phyloP scores from a whole-genome alignment of 1,140 invertebrate species.

The Aricia agestis region DNA sequence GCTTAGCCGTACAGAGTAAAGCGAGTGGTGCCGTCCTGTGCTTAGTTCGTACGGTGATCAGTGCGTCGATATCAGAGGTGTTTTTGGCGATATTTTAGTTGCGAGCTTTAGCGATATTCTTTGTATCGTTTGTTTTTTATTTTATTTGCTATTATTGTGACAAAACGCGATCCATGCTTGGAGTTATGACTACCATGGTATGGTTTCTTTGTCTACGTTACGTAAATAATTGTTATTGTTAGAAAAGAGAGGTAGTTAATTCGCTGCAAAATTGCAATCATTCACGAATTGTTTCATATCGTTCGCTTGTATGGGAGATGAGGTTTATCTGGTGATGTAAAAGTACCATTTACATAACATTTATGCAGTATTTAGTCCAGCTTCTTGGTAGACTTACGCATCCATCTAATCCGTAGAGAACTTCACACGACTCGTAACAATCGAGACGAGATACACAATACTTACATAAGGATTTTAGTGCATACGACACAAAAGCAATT shows the following conservation, averaged over 20 bases:
- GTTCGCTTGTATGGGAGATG: conserved; percentile 16
- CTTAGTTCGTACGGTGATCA: conserved; percentile 68
- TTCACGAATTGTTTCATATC: conserved; percentile 31
- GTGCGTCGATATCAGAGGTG: conserved; percentile 64
- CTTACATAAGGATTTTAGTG: not conserved
- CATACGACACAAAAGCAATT: not conserved
- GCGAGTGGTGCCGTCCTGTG: conserved; percentile 62
- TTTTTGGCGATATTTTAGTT: conserved; percentile 60
- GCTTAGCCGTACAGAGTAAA: conserved; percentile 38
- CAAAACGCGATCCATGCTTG: conserved; percentile 74
- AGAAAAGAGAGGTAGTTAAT: conserved; percentile 56
- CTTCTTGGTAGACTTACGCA: conserved; percentile 6
- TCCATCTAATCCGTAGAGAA: not conserved
- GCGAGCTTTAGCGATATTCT: conserved; percentile 58
- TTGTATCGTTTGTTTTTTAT: conserved; percentile 53
- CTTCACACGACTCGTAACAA: not conserved
- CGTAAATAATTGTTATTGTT: conserved; percentile 54
- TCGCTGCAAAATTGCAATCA: conserved; percentile 42
- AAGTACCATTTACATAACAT: conserved; percentile 19
- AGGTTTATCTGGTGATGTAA: conserved; percentile 17
- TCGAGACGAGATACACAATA: not conserved
- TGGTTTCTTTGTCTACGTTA: conserved; percentile 75
- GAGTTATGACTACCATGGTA: conserved; percentile 76
- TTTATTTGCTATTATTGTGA: conserved; percentile 67
- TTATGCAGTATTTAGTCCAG: not conserved